Evolutionary conservation across 2,113 vertebrate genomes (phyloP).

Genomic region (Furnarius figulus): DNA sequence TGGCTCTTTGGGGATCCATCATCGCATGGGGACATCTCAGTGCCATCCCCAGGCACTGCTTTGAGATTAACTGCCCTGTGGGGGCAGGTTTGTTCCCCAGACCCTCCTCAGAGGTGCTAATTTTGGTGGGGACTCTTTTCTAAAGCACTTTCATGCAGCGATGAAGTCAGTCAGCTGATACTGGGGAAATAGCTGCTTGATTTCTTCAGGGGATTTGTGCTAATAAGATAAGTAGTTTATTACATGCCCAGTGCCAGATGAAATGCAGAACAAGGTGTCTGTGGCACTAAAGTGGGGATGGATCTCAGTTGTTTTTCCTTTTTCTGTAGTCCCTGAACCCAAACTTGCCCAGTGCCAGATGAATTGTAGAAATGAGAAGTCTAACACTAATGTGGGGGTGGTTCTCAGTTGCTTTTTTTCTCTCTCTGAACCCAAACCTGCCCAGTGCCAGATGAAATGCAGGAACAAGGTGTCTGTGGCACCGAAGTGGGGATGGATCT

Average conservation of each 20-base stretch:
- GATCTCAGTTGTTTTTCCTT: neutral
- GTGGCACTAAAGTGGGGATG: neutral
- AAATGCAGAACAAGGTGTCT: neutral
- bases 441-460: neutral
- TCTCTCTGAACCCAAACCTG: no score
- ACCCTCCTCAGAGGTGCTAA: neutral
- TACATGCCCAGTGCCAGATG: neutral
- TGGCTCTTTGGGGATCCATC: neutral
- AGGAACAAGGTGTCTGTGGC: neutral
- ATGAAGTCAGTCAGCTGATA: neutral
- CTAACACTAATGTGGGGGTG: neutral
- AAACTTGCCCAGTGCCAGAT: neutral
- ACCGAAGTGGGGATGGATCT: neutral
- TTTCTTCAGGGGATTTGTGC: neutral
- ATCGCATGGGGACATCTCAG: neutral
- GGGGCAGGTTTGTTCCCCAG: neutral
- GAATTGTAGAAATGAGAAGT: neutral
- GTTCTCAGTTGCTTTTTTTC: neutral
- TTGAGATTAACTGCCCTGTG: neutral
- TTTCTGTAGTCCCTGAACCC: neutral
- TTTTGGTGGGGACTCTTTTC: neutral
- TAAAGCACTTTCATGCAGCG: neutral
- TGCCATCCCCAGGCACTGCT: fast-evolving
- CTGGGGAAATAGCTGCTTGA: neutral
- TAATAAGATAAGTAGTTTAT: neutral